phyloP scores from a whole-genome alignment of 2,888 invertebrate species.

The Cancer borealis region DNA sequence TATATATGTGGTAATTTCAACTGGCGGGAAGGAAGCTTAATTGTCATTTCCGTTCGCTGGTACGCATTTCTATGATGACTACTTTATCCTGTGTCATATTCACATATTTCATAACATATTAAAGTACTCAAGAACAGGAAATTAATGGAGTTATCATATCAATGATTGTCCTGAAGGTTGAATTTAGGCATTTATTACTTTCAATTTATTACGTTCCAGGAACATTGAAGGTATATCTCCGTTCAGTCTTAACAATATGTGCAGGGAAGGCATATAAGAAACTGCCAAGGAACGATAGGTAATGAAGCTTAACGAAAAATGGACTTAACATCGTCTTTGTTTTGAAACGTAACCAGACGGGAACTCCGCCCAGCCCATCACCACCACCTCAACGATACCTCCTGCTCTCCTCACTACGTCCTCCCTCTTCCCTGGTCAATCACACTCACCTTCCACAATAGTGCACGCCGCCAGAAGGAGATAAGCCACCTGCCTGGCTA shows the following conservation, averaged over 20 bases:
- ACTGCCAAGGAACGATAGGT: not conserved
- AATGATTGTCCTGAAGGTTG: not conserved
- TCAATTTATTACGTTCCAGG: not conserved
- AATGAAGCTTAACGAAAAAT: not conserved
- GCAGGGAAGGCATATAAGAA: not conserved
- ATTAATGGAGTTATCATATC: not conserved
- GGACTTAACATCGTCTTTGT: not conserved
- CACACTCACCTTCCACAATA: slow-evolving; percentile 21
- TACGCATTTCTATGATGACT: not conserved
- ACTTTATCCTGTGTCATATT: not conserved
- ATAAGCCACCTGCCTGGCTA: not conserved
- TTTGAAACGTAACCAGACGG: not conserved
- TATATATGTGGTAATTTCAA: slow-evolving; percentile 27
- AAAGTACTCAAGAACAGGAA: not conserved
- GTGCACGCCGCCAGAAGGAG: not conserved
- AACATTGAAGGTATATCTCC: not conserved
- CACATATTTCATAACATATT: not conserved
- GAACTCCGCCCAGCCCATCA: not conserved
- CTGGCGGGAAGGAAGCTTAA: not conserved
- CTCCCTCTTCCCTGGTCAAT: not conserved
- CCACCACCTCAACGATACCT: not conserved
- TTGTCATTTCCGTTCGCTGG: not conserved
- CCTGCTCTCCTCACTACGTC: not conserved
- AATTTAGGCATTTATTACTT: not conserved
- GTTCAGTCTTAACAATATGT: not conserved